These are phyloP conservation scores for Drosophila prosaltans DNA, from an alignment of 1,140 invertebrate genomes.

Conservation along the genomic window DNA sequence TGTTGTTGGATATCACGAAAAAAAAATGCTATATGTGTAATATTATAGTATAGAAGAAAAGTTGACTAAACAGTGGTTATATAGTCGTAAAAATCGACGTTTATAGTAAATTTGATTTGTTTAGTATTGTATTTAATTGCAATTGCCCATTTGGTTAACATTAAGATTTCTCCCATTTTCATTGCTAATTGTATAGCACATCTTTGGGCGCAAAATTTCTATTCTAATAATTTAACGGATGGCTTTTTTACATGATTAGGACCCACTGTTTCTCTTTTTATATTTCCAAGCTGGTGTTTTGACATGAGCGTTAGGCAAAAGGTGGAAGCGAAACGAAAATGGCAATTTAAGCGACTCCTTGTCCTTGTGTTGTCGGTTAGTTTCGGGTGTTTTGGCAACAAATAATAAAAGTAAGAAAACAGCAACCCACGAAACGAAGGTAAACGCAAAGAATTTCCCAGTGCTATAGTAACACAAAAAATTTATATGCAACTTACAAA, in stretches of 20 bases:
- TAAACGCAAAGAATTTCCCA: constrained; percentile 48
- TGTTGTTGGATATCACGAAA: constrained; percentile 43
- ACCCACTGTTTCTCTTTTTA: constrained; percentile 33
- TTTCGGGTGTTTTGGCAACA: constrained; percentile 72
- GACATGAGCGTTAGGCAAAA: neutral
- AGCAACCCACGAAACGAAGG: constrained; percentile 22
- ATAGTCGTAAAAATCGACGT: neutral
- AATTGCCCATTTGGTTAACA: neutral
- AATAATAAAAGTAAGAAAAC: constrained; percentile 54
- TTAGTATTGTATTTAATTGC: neutral
- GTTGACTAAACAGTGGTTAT: constrained; percentile 2
- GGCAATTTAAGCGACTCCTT: constrained; percentile 41
- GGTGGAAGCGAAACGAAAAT: constrained; percentile 12
- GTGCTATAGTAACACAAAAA: constrained; percentile 56
- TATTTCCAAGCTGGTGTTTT: neutral
- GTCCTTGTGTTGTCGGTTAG: constrained; percentile 63
- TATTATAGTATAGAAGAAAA: neutral
- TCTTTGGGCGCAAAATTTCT: neutral
- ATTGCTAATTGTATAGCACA: neutral
- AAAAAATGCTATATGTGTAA: constrained; percentile 28
- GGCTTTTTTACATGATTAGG: neutral
- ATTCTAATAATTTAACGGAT: neutral
- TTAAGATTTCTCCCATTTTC: no score
- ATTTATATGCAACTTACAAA: constrained; percentile 45
- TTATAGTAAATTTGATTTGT: neutral